Base-by-base conservation (phyloP, 2,113 vertebrate species). In the Phaetusa simplex region DNA sequence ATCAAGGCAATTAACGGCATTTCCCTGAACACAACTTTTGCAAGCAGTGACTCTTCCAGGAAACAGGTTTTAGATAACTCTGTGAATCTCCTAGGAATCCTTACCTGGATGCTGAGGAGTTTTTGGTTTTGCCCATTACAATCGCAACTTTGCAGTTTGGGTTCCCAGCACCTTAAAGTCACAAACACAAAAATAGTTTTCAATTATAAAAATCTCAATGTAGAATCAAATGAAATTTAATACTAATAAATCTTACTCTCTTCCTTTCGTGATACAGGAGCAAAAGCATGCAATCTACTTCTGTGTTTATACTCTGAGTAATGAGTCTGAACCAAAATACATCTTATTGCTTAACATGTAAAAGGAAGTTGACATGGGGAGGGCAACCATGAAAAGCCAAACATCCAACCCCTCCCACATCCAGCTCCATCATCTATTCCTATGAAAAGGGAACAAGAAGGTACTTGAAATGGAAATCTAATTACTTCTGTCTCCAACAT, bases 91-190 rank as follows among this genome's bases (percentile, higher is more conserved):
- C 30, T 12, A 27, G 22, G 49, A 89, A 87, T 88, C 86, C 87
- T 95, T 98, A 99, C 99, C 99, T 99, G 97, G 96, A 97, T 40
- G 64, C 78, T 19, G 94, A 95, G 23, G 97, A 56, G 77, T 52
- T 95, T 86, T 92, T 86, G 85, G 97, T 99, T 98, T 97, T 99
- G 96, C 98, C 99, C 99, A 99, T 98, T 92, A 99, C 99, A 95
- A 99, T 97, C 24, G 99, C 98, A 62, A 99, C 97, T 98, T 98
- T 99, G 93, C 99, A 99, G 5, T 98, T 97, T 4, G 98, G 97
- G 78, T 98, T 98, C 17, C 99, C 99, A 93, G 99, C 99, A 97
- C 99, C 99, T 99, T 98, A 93, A 97, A 34, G 40, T 40, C 70
- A 76, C 10, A 93, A 95, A 95, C 47, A 89, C 23, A 96, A 43